Conservation (phyloP, 2,797 vertebrate genomes). For the Darevskia nairensis region DNA sequence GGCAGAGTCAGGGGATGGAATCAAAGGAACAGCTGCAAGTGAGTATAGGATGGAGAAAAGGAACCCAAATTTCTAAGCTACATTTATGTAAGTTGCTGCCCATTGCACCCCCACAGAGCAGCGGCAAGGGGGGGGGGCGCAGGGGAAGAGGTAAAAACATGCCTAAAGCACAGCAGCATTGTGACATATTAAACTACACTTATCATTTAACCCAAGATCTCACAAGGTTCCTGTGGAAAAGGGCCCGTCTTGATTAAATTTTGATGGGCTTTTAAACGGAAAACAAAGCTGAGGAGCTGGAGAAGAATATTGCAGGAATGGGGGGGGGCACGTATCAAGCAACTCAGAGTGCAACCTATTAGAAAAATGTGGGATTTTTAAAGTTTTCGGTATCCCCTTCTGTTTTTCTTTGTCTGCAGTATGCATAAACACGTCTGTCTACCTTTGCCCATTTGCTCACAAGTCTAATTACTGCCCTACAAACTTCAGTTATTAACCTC, state of each 20-base stretch:
- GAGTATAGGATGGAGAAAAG: background rate
- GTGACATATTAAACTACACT: background rate
- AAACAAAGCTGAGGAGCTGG: background rate
- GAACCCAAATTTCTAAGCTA: background rate
- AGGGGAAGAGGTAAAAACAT: background rate
- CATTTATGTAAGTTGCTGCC: no score
- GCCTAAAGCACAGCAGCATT: background rate
- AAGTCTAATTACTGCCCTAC: no score
- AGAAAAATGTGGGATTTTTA: background rate
- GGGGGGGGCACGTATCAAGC: background rate
- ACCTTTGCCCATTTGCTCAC: no score
- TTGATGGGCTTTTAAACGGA: background rate
- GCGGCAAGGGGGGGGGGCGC: no score
- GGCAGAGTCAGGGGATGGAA: no score
- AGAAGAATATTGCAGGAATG: background rate
- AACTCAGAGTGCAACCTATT: background rate
- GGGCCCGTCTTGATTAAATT: background rate
- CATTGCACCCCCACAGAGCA: no score
- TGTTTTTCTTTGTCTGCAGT: no score
- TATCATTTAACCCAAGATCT: background rate
- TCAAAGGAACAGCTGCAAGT: background rate
- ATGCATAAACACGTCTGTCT: no score
- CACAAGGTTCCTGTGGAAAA: slow-evolving; percentile 17
- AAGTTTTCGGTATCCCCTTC: no score
- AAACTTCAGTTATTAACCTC: no score